Evolutionary conservation across 2,888 invertebrate species (phyloP).

Genomic region (Aspidiotus destructor): DNA sequence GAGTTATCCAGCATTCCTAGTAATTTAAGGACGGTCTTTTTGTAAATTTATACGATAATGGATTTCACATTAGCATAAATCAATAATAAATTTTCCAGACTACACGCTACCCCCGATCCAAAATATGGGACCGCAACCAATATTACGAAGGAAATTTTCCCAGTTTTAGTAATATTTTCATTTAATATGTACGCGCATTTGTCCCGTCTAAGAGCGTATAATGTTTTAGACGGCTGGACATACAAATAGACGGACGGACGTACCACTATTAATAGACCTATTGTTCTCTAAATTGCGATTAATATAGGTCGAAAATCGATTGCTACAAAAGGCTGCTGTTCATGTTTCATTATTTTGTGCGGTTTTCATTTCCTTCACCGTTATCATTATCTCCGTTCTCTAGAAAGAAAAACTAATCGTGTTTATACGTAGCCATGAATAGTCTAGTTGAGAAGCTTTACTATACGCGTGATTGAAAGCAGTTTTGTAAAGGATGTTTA

Average conservation of each 20-base stretch:
- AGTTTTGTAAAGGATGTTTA: no score
- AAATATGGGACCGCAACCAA: slow-evolving; percentile 5
- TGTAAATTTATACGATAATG: slow-evolving; percentile 31
- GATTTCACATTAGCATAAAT: slow-evolving; percentile 32
- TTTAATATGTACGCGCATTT: neutral
- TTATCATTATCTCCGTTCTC: no score
- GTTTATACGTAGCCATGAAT: no score
- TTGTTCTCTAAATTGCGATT: neutral
- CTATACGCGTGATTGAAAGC: no score
- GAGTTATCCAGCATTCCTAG: slow-evolving; percentile 28
- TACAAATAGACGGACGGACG: no score
- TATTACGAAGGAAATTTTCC: neutral
- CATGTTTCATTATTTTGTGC: no score
- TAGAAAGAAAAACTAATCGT: no score
- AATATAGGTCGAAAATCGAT: slow-evolving; percentile 2
- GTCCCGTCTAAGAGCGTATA: neutral
- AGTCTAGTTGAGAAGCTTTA: no score
- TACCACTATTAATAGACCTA: neutral
- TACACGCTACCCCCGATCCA: slow-evolving; percentile 5
- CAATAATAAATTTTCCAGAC: slow-evolving; percentile 26
- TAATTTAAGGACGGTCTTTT: slow-evolving; percentile 29
- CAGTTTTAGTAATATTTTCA: neutral
- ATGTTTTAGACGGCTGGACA: neutral
- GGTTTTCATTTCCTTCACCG: no score
- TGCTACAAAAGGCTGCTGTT: neutral